Conservation (phyloP, 2,797 vertebrate genomes). For the Acropternis orthonyx region DNA sequence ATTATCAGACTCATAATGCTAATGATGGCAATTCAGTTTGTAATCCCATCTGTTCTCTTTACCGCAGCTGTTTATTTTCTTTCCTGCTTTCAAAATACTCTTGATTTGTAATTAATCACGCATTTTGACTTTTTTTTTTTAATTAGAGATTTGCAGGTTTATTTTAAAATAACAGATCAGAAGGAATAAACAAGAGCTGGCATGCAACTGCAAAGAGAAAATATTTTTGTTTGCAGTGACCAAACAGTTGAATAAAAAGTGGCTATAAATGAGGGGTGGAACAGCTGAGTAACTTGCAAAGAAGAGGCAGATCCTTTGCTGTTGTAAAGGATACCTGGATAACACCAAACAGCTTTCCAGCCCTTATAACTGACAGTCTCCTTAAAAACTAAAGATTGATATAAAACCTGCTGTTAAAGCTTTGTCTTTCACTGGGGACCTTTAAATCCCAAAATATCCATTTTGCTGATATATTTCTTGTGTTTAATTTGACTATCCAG, state of each 20-base stretch:
- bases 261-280: background rate
- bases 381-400: background rate
- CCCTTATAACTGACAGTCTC: background rate
- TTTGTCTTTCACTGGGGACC: background rate
- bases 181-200: background rate
- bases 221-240: background rate
- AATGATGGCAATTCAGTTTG: slow-evolving; percentile 37
- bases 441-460: background rate
- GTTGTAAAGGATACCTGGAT: background rate
- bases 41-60: slow-evolving; percentile 49
- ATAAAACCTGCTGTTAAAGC: background rate
- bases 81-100: slow-evolving; percentile 23
- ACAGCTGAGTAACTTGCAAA: background rate
- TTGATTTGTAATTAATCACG: slow-evolving; percentile 19
- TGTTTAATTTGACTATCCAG: background rate
- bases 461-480: background rate
- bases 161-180: background rate
- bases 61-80: slow-evolving; percentile 35
- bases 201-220: background rate
- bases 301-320: background rate
- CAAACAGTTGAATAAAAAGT: background rate
- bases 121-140: background rate
- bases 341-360: background rate
- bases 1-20: slow-evolving; percentile 35
- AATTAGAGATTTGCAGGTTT: background rate